Percentiles rank a stretch among this genome's conserved stretches.
Evolutionary conservation across 2,113 vertebrate species (phyloP).

Genomic region (Heterotilapia buettikoferi): DNA sequence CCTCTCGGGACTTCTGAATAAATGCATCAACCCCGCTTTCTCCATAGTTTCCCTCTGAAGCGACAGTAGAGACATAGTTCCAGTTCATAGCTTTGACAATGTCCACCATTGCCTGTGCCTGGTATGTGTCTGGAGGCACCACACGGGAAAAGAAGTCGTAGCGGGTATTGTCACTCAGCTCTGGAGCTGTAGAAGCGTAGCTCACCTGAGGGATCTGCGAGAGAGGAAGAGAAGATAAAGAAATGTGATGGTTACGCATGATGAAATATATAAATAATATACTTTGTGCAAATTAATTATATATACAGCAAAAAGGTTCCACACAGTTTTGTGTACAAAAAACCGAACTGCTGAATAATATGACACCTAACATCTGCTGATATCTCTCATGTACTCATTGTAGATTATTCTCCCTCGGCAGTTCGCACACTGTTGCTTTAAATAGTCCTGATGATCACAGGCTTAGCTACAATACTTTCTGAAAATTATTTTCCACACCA

Average conservation of each 20-base stretch:
- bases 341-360: not conserved
- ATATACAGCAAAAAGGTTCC: not conserved
- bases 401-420: not conserved
- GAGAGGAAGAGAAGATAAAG: not conserved
- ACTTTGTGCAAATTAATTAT: not conserved
- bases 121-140: conserved; percentile 92
- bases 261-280: not conserved
- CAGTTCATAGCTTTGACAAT: conserved; percentile 92
- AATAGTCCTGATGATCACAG: conserved; percentile 31
- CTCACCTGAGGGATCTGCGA: conserved; percentile 93
- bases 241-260: not conserved
- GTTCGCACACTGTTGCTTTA: conserved; percentile 11
- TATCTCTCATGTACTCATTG: not conserved
- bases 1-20: conserved; percentile 92
- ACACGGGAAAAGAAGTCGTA: conserved; percentile 96
- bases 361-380: conserved; percentile 31
- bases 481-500: conserved; percentile 18
- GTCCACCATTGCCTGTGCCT: conserved; percentile 97
- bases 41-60: conserved; percentile 92
- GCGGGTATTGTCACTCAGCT: conserved; percentile 94
- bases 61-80: conserved; percentile 95
- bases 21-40: conserved; percentile 94
- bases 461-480: conserved; percentile 4
- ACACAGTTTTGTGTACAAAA: not conserved
- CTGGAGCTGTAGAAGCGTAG: conserved; percentile 92